Evolutionary conservation across 2,113 vertebrate genomes (phyloP).

Genomic region (Columbina picui): DNA sequence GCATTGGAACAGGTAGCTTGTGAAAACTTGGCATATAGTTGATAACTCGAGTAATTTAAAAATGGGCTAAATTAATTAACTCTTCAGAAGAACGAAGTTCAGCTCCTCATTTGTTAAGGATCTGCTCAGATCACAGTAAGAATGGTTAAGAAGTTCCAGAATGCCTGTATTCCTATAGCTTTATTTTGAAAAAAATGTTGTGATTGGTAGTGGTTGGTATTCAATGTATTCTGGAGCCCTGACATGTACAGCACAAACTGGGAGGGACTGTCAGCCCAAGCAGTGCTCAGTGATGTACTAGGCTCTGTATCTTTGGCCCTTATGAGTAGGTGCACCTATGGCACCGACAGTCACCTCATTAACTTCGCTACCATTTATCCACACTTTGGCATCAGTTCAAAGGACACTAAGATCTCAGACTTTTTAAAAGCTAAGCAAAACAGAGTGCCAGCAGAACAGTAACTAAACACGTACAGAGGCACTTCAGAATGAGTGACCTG

Average conservation of each 20-base stretch:
- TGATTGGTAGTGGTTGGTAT: not conserved
- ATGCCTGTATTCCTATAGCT: not conserved
- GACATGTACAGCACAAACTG: fast-evolving
- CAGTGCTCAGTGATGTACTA: too few relatives aligned
- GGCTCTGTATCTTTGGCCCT: fast-evolving
- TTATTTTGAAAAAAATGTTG: not conserved
- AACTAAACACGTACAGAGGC: fast-evolving
- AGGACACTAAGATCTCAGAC: not conserved
- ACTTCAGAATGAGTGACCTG: not conserved
- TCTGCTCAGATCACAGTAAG: not conserved
- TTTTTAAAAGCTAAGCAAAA: not conserved
- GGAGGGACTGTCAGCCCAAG: fast-evolving
- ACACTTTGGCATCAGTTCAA: not conserved
- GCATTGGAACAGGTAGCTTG: not conserved
- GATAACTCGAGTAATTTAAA: not conserved
- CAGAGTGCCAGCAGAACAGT: not conserved
- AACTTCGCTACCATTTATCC: not conserved
- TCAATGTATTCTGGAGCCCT: not conserved
- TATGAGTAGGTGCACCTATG: fast-evolving
- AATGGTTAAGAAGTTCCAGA: not conserved
- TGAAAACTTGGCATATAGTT: not conserved
- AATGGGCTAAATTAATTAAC: not conserved
- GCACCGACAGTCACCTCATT: not conserved
- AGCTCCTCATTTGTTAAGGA: not conserved
- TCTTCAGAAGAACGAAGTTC: not conserved